Base-by-base conservation (phyloP, 2,888 invertebrate genomes). In the Xylophagus ater region DNA sequence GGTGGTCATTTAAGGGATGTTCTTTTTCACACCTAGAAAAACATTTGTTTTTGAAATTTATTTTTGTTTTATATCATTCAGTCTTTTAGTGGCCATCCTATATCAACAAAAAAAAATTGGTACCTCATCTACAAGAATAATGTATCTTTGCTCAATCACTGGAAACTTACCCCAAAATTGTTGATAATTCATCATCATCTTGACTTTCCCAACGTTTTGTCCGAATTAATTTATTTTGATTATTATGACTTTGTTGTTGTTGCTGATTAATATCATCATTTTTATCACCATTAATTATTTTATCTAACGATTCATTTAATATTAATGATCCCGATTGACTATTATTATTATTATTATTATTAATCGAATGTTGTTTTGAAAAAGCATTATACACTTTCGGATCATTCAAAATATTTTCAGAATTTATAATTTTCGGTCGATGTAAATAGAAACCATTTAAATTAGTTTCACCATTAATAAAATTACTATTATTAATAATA, bases 161-260 rank as follows among this genome's bases (percentile, higher is more conserved):
- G n/a, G n/a, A n/a, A n/a, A n/a, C 68, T 59, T 58, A 83, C 84
- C 83, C 83, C 47, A 84, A 66, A 48, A 83, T 76, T 52, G 78
- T 76, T 4, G 79, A 78, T 53, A 81, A 76, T 48, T 80, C 75
- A 51, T 81, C 79, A 20, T 73, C 73, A 34, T 49, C 47, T n/a
- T 40, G 37, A n/a, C 21, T 31, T 18, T 14, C 18, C 30, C 30
- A 30, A 12, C 13, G 18, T 20, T 32, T 40, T 43, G 14, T 34
- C 20, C 21, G 25, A 14, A 28, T 41, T 14, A 12, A 18, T 20
- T 40, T 28, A n/a, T 26, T 15, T 3, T 17, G 23, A 12, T 23
- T 10, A 18, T 31, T 7, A 23, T 14, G 3, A n/a, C 7, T 50
- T 51, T 56, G 58, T 50, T 55, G 59, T 51, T 56, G 54, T 44